phyloP scores from a whole-genome alignment of 2,888 invertebrate genomes.

The Endotricha flammealis region DNA sequence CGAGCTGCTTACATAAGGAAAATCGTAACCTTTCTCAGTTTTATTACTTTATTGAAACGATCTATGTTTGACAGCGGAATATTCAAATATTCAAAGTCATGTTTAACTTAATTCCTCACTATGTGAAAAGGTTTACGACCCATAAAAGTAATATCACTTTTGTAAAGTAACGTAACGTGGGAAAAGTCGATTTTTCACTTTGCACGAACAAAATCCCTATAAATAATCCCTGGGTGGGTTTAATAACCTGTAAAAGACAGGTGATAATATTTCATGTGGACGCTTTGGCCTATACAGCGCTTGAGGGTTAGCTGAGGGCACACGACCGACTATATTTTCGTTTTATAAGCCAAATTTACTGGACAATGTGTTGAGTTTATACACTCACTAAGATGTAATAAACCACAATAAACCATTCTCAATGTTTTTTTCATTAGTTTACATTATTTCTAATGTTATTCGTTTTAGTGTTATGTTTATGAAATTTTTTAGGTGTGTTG shows the following conservation, averaged over 20 bases:
- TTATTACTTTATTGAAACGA: too few species aligned
- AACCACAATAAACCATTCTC: too few species aligned
- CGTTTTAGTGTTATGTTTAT: too few species aligned
- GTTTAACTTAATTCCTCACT: not conserved
- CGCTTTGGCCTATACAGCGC: constrained; percentile 12
- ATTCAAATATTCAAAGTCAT: not conserved
- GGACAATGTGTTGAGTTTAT: too few species aligned
- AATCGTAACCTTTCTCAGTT: too few species aligned
- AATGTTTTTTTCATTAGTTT: too few species aligned
- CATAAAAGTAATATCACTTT: constrained; percentile 3
- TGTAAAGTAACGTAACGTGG: not conserved
- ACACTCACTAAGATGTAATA: too few species aligned
- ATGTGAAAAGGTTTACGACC: not conserved
- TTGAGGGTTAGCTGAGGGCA: not conserved
- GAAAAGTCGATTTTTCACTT: constrained; percentile 13
- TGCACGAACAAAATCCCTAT: constrained; percentile 13
- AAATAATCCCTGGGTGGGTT: constrained; percentile 19
- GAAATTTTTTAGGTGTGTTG: too few species aligned
- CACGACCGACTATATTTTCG: not conserved
- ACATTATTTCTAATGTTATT: too few species aligned
- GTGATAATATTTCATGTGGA: constrained; percentile 35
- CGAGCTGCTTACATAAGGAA: too few species aligned
- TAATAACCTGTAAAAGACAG: constrained; percentile 36
- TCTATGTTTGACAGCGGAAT: too few species aligned
- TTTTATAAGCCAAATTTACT: not conserved